Evolutionary conservation across 2,888 invertebrate genomes (phyloP), one percentile per base, ranked within the genome.

Genomic region (Lithophane leautieri): DNA sequence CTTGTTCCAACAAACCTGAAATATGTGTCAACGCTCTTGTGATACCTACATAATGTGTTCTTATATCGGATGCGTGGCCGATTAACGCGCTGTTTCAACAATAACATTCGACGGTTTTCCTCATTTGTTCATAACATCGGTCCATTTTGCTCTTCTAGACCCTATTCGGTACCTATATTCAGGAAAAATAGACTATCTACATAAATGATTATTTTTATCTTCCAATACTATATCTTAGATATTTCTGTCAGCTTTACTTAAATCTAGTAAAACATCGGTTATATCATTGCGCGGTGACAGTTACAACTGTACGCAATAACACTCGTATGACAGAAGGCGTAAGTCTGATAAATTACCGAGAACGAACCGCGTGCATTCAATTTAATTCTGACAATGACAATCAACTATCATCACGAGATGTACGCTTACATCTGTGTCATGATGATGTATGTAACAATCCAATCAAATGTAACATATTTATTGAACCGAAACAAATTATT

Each of bases 361-460:
- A 93, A 90, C 86, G 90, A 91, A 86, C 84, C 85, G 94, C 92
- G 91, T 92, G 90, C 91, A 91, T 91, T 90, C 94, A 90, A 91
- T 94, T 92, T 89, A 93, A 93, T 94, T 92, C 91, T 83, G 89
- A 88, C 95, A 94, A 94, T 83, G 89, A 88, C 95, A 94, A 94
- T 95, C 89, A 93, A 89, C 87, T 83, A 83, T 86, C 80, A 83
- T 86, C 86, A 82, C 73, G 83, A 81, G 82, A 75, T 75, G 67
- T 70, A 78, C 81, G 84, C 78, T 61, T 72, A 79, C 82, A 78
- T 76, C 81, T 75, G 78, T 76, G 66, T 76, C 79, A 62, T 80
- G 70, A 71, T 71, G 44, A 65, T 74, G 68, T 83, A 76, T 68
- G 73, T 81, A 85, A 86, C 85, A 82, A 62, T 75, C 66, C 72